Percentiles rank a stretch among this genome's conserved stretches.
Conservation (phyloP, 2,888 invertebrate genomes). For the Cryptocheilus praepositus region DNA sequence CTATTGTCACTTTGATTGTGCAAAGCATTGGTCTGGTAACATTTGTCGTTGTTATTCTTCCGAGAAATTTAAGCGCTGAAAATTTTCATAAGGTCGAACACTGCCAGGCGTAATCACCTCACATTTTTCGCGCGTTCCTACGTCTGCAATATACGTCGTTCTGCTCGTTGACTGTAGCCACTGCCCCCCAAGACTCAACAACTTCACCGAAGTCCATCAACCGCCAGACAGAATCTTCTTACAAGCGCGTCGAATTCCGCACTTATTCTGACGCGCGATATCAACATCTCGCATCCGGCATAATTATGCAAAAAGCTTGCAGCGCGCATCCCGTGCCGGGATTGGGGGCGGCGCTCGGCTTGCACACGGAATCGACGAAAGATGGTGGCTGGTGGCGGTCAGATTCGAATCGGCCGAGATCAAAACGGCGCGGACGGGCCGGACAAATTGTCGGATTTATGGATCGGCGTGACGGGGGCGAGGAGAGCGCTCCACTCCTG, state of each 20-base stretch:
- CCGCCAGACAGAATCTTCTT: conserved; percentile 8
- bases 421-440: conserved; percentile 68
- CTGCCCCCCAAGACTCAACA: no score
- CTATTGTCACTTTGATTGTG: no score
- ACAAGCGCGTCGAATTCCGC: conserved; percentile 27
- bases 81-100: no score
- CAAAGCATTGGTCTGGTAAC: no score
- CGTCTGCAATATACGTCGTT: no score
- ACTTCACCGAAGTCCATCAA: no score
- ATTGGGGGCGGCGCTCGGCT: conserved; percentile 27
- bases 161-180: background rate
- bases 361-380: conserved; percentile 19
- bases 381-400: conserved; percentile 42
- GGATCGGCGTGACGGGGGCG: conserved; percentile 65
- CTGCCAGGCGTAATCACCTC: no score
- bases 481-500: conserved; percentile 42
- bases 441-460: conserved; percentile 74
- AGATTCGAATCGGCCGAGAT: conserved; percentile 68
- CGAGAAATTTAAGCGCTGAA: no score
- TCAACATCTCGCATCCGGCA: conserved; percentile 54
- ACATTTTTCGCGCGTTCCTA: no score
- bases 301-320: conserved; percentile 64
- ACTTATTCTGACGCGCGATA: conserved; percentile 34
- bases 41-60: no score
- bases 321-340: conserved; percentile 10